Evolutionary conservation across 2,888 invertebrate genomes (phyloP).

Genomic region (Hypsopygia costalis): DNA sequence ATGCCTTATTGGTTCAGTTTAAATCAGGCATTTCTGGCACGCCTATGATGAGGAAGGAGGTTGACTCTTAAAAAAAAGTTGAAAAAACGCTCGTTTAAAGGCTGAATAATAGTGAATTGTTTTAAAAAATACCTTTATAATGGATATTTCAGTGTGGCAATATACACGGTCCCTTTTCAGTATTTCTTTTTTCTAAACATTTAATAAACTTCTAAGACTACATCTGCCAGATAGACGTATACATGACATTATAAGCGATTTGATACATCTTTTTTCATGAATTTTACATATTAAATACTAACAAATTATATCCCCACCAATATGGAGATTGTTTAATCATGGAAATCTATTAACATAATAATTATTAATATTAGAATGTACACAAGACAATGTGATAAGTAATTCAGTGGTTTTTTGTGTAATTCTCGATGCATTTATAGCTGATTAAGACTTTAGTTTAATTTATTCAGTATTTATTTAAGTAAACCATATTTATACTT

Average conservation of each 20-base stretch:
- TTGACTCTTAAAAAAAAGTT: no score
- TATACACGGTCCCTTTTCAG: no score
- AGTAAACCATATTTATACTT: conserved; percentile 62
- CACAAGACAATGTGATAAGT: conserved; percentile 74
- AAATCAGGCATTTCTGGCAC: no score
- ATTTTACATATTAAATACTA: conserved; percentile 14
- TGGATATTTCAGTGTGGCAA: no score
- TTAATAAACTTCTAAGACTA: no score
- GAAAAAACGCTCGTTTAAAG: no score
- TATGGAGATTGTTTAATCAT: conserved; percentile 27
- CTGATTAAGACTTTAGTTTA: conserved; percentile 34
- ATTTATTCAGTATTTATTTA: conserved; percentile 58
- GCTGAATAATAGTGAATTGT: no score
- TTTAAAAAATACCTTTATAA: no score
- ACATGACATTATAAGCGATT: conserved; percentile 26
- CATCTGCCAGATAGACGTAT: conserved; percentile 57
- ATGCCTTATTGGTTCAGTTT: no score
- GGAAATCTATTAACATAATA: conserved; percentile 14
- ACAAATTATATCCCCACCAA: conserved; percentile 50
- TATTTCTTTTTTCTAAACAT: no score
- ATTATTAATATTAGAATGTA: conserved; percentile 41
- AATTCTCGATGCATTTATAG: conserved; percentile 69
- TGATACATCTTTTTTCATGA: conserved; percentile 13
- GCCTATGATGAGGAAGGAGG: no score
- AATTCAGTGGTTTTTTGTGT: conserved; percentile 55